These are phyloP conservation scores for Petrocephalus sullivani DNA, from an alignment of 2,797 vertebrate genomes.

Conservation along the genomic window DNA sequence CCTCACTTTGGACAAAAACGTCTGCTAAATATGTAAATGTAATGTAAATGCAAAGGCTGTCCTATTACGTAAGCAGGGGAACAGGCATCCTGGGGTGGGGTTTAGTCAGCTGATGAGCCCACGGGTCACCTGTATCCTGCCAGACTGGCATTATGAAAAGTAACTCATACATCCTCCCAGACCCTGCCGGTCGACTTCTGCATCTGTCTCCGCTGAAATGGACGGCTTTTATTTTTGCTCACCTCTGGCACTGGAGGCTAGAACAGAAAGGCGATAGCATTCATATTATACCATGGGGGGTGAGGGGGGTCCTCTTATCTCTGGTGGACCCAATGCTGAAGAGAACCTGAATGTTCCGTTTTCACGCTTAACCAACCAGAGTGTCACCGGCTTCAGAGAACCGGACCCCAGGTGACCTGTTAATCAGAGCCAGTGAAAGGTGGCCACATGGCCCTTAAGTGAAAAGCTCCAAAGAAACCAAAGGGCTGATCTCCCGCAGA, in stretches of 20 bases:
- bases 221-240: not conserved
- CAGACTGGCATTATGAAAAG: too few species aligned
- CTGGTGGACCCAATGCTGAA: not conserved
- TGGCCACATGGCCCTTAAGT: not conserved
- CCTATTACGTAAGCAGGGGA: not conserved
- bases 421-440: not conserved
- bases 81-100: not conserved
- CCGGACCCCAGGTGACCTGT: not conserved
- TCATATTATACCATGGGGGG: not conserved
- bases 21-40: not conserved
- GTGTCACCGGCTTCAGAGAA: too few species aligned
- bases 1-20: not conserved
- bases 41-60: not conserved
- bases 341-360: not conserved
- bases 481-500: not conserved
- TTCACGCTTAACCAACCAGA: not conserved
- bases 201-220: not conserved
- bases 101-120: not conserved
- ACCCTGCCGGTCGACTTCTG: not conserved
- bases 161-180: not conserved
- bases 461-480: not conserved
- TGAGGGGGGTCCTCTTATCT: not conserved
- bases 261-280: not conserved
- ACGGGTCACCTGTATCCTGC: not conserved
- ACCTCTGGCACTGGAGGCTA: not conserved